Percentiles rank a stretch among this genome's conserved stretches.
These are phyloP conservation scores for Dipodomys spectabilis DNA, from an alignment of 2,113 vertebrate genomes.

Conservation along the genomic window DNA sequence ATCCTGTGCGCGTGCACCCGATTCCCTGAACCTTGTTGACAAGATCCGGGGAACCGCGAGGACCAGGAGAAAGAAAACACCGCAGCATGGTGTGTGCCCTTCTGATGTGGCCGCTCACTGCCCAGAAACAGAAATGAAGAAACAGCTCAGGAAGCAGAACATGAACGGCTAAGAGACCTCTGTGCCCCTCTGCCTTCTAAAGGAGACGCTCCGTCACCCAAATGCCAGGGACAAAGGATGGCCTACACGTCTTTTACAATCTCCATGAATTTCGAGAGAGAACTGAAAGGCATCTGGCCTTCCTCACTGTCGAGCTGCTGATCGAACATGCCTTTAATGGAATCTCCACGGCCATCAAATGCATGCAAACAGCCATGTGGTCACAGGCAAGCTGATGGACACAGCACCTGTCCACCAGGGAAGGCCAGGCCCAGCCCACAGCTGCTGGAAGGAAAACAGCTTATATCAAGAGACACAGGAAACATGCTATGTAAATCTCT, in stretches of 20 bases:
- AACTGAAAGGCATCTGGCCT: slow-evolving; percentile 54
- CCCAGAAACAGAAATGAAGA: not conserved
- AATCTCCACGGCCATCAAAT: slow-evolving; percentile 71
- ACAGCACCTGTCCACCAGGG: slow-evolving; percentile 4
- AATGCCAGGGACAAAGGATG: slow-evolving; percentile 39
- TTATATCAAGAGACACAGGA: not conserved
- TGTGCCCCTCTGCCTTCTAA: slow-evolving; percentile 21
- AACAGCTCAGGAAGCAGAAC: not conserved
- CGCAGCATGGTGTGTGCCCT: not conserved
- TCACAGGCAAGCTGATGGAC: slow-evolving; percentile 38
- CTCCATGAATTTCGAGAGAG: slow-evolving; percentile 74
- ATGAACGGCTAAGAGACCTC: not conserved
- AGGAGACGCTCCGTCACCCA: slow-evolving; percentile 51
- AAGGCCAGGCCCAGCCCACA: slow-evolving; percentile 28
- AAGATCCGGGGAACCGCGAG: not conserved
- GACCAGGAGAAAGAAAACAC: not conserved
- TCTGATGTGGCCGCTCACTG: not conserved
- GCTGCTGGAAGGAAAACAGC: slow-evolving; percentile 30
- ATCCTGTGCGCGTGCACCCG: not conserved
- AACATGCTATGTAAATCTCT: not conserved
- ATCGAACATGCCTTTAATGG: slow-evolving; percentile 74
- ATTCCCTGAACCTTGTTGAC: no score
- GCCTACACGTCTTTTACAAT: slow-evolving; percentile 71
- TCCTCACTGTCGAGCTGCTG: slow-evolving; percentile 63
- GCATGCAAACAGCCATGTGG: slow-evolving; percentile 64